Conservation (phyloP, 1,140 invertebrate species). For the Drosophila orosa region DNA sequence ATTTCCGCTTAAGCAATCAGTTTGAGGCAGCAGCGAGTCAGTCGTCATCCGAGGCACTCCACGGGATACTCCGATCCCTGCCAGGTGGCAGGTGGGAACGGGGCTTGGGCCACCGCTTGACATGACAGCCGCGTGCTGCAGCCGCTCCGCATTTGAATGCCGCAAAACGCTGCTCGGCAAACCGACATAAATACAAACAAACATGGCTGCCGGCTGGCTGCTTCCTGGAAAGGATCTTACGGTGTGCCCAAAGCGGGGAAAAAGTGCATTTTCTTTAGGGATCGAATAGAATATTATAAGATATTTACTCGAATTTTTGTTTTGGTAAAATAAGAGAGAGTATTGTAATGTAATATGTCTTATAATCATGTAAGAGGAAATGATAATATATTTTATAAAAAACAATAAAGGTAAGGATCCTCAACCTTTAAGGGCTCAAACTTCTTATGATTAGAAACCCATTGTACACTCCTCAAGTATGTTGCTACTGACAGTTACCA, state of each 20-base stretch:
- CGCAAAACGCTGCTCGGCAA: slow-evolving; percentile 75
- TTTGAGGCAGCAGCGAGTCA: slow-evolving; percentile 50
- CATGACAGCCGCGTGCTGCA: slow-evolving; percentile 68
- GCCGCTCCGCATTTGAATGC: slow-evolving; percentile 68
- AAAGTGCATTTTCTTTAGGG: not conserved
- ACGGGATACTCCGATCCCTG: slow-evolving; percentile 2
- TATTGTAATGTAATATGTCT: not conserved
- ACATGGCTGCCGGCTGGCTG: slow-evolving; percentile 70
- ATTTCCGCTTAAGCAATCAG: slow-evolving; percentile 80
- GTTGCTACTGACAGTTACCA: slow-evolving; percentile 7
- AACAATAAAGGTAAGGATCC: fast-evolving
- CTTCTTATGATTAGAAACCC: too few relatives aligned
- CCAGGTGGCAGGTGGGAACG: slow-evolving; percentile 33
- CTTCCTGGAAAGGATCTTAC: slow-evolving; percentile 33
- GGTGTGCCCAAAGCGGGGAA: not conserved
- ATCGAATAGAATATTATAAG: not conserved
- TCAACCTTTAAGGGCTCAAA: too few relatives aligned
- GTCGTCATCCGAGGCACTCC: slow-evolving; percentile 35
- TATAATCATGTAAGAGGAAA: not conserved
- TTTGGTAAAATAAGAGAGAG: not conserved
- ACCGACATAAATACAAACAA: slow-evolving; percentile 80
- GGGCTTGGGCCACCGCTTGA: slow-evolving; percentile 40
- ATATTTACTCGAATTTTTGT: not conserved
- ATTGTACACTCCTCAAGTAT: not conserved
- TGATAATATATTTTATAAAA: not conserved